Percentiles rank a stretch among this genome's conserved stretches.
Conservation (phyloP, 2,797 vertebrate species). For the Argyrosomus regius region DNA sequence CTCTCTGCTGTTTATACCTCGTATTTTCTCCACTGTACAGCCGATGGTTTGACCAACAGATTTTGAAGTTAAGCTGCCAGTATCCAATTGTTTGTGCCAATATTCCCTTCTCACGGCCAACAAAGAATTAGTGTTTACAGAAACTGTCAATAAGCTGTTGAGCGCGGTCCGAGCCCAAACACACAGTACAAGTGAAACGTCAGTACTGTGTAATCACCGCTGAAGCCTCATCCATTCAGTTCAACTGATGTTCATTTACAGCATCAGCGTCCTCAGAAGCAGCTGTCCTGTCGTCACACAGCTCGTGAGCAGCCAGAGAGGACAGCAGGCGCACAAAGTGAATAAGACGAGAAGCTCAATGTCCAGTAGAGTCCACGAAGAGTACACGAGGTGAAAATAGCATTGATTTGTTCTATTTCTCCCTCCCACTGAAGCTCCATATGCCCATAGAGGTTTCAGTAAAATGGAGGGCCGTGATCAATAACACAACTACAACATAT, state of each 20-base stretch:
- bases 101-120: conserved; percentile 18
- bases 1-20: not conserved
- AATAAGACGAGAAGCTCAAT: not conserved
- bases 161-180: conserved; percentile 11
- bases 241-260: not conserved
- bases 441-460: not conserved
- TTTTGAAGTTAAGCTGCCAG: conserved; percentile 27
- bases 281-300: conserved; percentile 14
- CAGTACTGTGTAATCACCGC: not conserved
- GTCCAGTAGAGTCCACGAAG: not conserved
- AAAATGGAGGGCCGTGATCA: no score
- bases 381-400: not conserved
- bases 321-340: not conserved
- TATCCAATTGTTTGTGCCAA: conserved; percentile 15
- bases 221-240: conserved; percentile 9
- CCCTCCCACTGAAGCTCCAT: not conserved
- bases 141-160: conserved; percentile 39
- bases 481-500: not conserved
- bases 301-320: not conserved
- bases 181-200: conserved; percentile 22
- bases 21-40: not conserved
- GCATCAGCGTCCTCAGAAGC: conserved; percentile 5
- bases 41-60: conserved; percentile 8
- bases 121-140: conserved; percentile 33
- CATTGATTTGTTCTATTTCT: not conserved